These are phyloP conservation scores for Gonocerus acuteangulatus DNA, from an alignment of 2,888 invertebrate genomes.

Conservation along the genomic window DNA sequence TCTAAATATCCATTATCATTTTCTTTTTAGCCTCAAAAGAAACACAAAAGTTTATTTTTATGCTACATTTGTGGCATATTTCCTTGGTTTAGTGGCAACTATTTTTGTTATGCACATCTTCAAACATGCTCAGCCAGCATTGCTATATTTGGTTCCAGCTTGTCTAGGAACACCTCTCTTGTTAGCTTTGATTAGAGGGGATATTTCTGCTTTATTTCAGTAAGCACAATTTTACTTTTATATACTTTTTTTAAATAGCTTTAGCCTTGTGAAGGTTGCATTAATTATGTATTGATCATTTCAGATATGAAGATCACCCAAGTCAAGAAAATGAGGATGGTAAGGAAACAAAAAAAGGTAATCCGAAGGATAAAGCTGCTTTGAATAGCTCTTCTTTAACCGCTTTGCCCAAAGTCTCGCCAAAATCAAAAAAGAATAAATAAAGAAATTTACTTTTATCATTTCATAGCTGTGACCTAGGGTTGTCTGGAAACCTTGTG, in stretches of 20 bases:
- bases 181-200: slow-evolving; percentile 83
- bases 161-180: slow-evolving; percentile 84
- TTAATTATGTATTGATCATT: no score
- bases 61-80: slow-evolving; percentile 85
- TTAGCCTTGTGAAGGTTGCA: no score
- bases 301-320: slow-evolving; percentile 64
- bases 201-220: slow-evolving; percentile 81
- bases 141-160: slow-evolving; percentile 93
- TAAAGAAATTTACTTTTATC: background rate
- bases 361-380: slow-evolving; percentile 8
- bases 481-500: background rate
- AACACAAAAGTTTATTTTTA: slow-evolving; percentile 81
- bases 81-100: slow-evolving; percentile 84
- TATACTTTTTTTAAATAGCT: background rate
- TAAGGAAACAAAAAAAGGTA: slow-evolving; percentile 40
- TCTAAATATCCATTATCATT: background rate
- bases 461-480: background rate
- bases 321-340: slow-evolving; percentile 45
- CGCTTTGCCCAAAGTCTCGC: slow-evolving; percentile 6
- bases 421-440: slow-evolving; percentile 15
- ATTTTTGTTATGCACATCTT: slow-evolving; percentile 97
- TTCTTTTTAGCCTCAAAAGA: slow-evolving; percentile 59
- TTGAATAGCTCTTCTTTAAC: background rate
- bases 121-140: slow-evolving; percentile 96
- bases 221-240: slow-evolving; percentile 51